Evolutionary conservation across 1,140 invertebrate species (phyloP), one percentile per base, ranked within the genome.

Genomic region (Drosophila lacteicornis): DNA sequence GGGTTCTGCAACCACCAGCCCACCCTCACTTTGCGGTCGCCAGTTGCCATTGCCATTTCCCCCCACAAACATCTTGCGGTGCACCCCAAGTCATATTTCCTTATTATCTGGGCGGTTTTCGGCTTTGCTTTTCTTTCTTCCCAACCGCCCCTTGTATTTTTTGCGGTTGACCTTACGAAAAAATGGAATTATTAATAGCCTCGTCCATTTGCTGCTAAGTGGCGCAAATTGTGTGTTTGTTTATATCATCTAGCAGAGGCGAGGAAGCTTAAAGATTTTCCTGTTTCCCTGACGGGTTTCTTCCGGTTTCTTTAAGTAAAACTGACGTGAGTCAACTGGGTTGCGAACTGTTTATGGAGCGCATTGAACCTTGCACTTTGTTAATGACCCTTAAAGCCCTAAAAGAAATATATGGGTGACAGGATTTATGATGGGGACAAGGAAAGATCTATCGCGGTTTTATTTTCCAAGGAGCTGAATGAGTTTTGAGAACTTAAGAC

Each of bases 181-280:
- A 79, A 88, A 73, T 68, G 79, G 81, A 90, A 90, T 85, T 90
- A 90, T 90, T 90, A 90, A 90, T 90, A 84, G 85, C 81, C 78
- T 76, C 75, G 81, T 90, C 85, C 85, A 90, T 90, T 90, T 90
- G 82, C 85, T 76, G 85, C 85, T 90, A 90, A 90, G 85, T 90
- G 85, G 85, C 85, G 75, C 86, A 90, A 90, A 90, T 90, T 90
- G 85, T 90, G 85, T 90, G 86, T 88, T 88, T 90, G 84, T 81
- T 88, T 88, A 90, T 84, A 88, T 90, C 85, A 88, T 88, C 88
- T 87, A 68, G 60, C 62, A 33, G 69, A 11, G 62, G n/a, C 70
- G 47, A 61, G 53, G 56, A 40, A 25, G 43, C 80, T 90, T 90
- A 61, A 90, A 88, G 85, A 45, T 51, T 51, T 68, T 49, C 9